A percentile compares a stretch with the other conserved stretches of the same genome.
Conservation (phyloP, 2,797 vertebrate genomes). For the Erethizon dorsatum region DNA sequence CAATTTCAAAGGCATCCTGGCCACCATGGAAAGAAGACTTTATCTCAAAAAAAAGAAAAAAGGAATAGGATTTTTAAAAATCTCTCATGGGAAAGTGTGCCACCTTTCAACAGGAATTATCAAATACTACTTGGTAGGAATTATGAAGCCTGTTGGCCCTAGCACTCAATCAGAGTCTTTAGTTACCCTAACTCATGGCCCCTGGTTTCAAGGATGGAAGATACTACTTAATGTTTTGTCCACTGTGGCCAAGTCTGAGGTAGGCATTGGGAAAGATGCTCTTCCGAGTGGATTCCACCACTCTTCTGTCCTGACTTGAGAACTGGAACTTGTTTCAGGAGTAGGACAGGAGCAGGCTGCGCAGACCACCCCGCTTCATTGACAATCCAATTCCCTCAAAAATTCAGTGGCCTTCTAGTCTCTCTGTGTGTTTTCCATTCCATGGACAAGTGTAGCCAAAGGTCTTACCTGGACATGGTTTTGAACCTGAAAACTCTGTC, state of each 20-base stretch:
- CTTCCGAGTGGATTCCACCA: neutral
- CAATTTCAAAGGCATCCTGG: neutral
- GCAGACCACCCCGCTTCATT: neutral
- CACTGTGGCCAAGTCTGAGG: neutral
- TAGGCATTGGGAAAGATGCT: neutral
- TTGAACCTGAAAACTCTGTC: neutral
- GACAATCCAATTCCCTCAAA: neutral
- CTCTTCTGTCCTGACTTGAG: neutral
- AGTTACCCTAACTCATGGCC: neutral
- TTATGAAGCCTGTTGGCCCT: neutral
- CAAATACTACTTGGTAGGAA: neutral
- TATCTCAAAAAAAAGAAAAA: neutral
- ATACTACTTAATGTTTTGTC: neutral
- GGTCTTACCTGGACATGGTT: neutral
- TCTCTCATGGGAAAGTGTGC: neutral
- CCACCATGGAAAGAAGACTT: neutral
- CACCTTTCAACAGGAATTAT: neutral
- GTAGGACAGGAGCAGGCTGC: too few species aligned
- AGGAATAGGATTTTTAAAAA: neutral
- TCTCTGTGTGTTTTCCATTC: conserved; percentile 24
- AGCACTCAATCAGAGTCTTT: neutral
- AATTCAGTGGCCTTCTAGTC: neutral
- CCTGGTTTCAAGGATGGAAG: neutral
- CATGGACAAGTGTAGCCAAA: neutral
- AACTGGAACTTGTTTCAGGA: neutral